Conservation (phyloP, 1,140 invertebrate species). For the Bombus waltoni region DNA sequence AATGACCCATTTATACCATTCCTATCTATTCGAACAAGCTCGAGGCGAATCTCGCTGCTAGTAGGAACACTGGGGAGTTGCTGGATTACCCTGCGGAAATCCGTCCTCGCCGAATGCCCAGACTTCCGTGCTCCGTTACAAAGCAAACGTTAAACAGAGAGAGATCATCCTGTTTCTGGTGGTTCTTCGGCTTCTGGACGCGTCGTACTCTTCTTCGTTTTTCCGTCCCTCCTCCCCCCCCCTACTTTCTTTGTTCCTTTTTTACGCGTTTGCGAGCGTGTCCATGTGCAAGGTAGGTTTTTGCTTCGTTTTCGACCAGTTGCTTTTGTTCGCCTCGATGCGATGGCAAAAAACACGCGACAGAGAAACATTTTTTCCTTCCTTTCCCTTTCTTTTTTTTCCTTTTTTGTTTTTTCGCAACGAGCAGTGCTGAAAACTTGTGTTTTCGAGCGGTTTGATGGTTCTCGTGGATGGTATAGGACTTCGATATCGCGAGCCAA, state of each 20-base stretch:
- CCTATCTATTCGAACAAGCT: slow-evolving; percentile 57
- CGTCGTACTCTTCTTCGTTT: slow-evolving; percentile 7
- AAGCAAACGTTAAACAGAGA: slow-evolving; percentile 65
- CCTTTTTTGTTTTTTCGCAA: too few relatives aligned
- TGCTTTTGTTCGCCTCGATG: slow-evolving; percentile 26
- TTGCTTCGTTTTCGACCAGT: neutral
- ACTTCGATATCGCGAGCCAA: neutral
- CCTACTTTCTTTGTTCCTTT: neutral
- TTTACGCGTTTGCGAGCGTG: neutral
- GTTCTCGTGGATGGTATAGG: too few relatives aligned
- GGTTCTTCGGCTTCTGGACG: slow-evolving; percentile 26
- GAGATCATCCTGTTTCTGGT: neutral
- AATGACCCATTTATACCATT: slow-evolving; percentile 65
- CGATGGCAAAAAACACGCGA: slow-evolving; percentile 9
- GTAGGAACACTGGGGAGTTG: slow-evolving; percentile 14
- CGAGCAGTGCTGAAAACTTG: too few relatives aligned
- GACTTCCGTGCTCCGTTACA: slow-evolving; percentile 57
- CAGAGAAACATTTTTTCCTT: neutral
- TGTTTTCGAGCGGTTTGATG: too few relatives aligned
- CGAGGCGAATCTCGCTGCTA: slow-evolving; percentile 13
- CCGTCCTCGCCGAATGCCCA: slow-evolving; percentile 59
- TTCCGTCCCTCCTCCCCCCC: too few relatives aligned
- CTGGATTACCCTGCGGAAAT: slow-evolving; percentile 64
- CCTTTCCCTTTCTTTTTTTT: neutral
- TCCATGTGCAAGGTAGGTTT: neutral